A percentile compares a stretch with the other conserved stretches of the same genome.
Evolutionary conservation across 1,140 invertebrate genomes (phyloP).

Genomic region (Danaus plexippus): DNA sequence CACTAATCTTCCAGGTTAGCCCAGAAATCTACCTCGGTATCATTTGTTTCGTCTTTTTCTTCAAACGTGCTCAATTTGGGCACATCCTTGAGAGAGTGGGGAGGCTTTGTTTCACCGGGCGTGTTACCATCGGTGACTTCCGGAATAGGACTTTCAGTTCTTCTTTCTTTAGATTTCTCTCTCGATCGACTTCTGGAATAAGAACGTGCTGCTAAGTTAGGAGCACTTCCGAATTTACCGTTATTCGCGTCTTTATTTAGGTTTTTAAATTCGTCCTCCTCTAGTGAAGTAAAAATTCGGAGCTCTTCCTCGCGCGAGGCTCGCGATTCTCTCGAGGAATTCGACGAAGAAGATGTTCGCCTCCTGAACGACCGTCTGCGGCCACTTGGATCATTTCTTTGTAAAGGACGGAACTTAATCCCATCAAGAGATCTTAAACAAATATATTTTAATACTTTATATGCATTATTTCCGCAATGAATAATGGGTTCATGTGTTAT

Average conservation of each 20-base stretch:
- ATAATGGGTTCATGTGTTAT: no score
- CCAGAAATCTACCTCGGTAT: conserved; percentile 65
- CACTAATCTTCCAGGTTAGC: conserved; percentile 58
- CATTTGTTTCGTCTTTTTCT: conserved; percentile 44
- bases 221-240: conserved; percentile 54
- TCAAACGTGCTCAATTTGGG: conserved; percentile 58
- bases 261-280: conserved; percentile 72
- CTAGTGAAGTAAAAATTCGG: conserved; percentile 74
- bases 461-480: no score
- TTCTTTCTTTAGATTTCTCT: conserved; percentile 51
- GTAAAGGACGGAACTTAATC: conserved; percentile 72
- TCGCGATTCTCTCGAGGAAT: conserved; percentile 71
- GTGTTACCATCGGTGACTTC: conserved; percentile 32
- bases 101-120: conserved; percentile 32
- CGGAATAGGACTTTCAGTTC: conserved; percentile 34
- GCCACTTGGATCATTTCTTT: conserved; percentile 73
- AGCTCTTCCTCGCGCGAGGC: conserved; percentile 74
- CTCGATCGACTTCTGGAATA: conserved; percentile 67
- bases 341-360: conserved; percentile 72
- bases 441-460: conserved; percentile 41
- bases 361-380: conserved; percentile 73
- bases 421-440: conserved; percentile 74
- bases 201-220: conserved; percentile 65
- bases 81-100: conserved; percentile 29
- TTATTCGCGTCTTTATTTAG: conserved; percentile 41